These are phyloP conservation scores for Tubulanus polymorphus DNA, from an alignment of 2,888 invertebrate species.

Conservation along the genomic window DNA sequence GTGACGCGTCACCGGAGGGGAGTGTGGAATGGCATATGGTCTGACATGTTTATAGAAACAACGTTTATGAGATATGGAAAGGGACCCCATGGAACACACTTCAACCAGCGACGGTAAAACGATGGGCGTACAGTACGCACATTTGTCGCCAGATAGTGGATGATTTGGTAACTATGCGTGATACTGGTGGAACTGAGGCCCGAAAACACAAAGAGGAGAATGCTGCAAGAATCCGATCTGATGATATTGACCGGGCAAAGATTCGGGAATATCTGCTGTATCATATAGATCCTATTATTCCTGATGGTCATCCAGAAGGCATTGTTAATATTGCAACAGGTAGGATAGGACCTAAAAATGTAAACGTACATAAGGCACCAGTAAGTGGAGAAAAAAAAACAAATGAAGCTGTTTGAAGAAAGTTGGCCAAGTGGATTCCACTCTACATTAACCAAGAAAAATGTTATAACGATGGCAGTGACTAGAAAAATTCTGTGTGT, in stretches of 20 bases:
- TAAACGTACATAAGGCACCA: constrained; percentile 16
- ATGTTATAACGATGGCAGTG: constrained; percentile 11
- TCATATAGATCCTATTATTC: constrained; percentile 16
- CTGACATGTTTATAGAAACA: neutral
- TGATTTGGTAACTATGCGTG: constrained; percentile 6
- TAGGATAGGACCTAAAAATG: constrained; percentile 6
- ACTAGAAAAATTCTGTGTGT: constrained; percentile 11
- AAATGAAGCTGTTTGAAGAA: constrained; percentile 12
- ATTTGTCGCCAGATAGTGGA: constrained; percentile 9
- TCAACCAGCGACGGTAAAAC: neutral
- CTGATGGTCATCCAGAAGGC: constrained; percentile 8
- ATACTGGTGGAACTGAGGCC: neutral
- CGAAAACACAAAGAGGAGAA: constrained; percentile 20
- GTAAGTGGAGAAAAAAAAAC: constrained; percentile 9
- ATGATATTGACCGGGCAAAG: constrained; percentile 14
- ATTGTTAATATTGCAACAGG: constrained; percentile 13
- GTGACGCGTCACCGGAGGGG: neutral
- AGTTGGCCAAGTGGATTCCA: constrained; percentile 15
- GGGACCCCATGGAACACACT: neutral
- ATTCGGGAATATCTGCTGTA: constrained; percentile 8
- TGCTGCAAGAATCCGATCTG: constrained; percentile 9
- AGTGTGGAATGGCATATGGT: neutral
- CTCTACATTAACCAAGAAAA: constrained; percentile 6
- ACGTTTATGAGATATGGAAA: neutral
- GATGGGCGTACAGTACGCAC: constrained; percentile 17